Base-by-base conservation (phyloP, 2,888 invertebrate species). In the Gari tellinella region DNA sequence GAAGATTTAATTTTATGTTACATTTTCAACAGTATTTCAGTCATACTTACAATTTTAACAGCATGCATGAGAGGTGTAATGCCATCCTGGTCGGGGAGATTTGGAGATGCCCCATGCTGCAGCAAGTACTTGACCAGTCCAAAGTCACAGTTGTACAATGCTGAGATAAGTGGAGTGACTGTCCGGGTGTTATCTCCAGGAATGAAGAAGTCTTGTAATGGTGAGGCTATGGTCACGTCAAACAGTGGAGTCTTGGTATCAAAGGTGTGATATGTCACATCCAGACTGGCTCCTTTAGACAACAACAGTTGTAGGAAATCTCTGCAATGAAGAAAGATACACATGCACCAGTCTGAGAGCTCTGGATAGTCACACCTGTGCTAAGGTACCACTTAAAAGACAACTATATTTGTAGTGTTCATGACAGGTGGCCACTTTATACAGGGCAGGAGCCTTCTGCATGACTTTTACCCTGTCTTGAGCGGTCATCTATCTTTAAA, bases 1-100 rank as follows among this genome's bases (percentile, higher is more conserved):
- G n/a, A n/a, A n/a, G n/a, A n/a, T n/a, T n/a, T n/a, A n/a, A n/a
- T n/a, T n/a, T n/a, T n/a, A n/a, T n/a, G n/a, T n/a, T n/a, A n/a
- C n/a, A n/a, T n/a, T 31, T 31, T 31, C 10, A 31, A 31, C 31
- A 31, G 10, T 31, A 31, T 31, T 31, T 31, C 31, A 31, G 31
- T 31, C 31, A 31, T 31, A 12, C 86, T 74, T 83, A 92, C 92
- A 88, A 88, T 81, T 80, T 85, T 85, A 14, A 92, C 91, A 49
- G 92, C 92, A 84, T 92, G 90, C 92, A 92, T 92, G 40, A 93
- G 77, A 14, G 92, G 91, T 15, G 92, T 92, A n/a, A 88, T 70
- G 10, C 90, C 89, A 21, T 85, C 69, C 55, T 86, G 88, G 81
- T 92, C 92, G 12, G 90, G 75, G 72, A 90, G 86, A 79, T 92